Percentiles rank a stretch among this genome's conserved stretches.
phyloP scores from a whole-genome alignment of 2,113 vertebrate genomes.

The Salminus brasiliensis region DNA sequence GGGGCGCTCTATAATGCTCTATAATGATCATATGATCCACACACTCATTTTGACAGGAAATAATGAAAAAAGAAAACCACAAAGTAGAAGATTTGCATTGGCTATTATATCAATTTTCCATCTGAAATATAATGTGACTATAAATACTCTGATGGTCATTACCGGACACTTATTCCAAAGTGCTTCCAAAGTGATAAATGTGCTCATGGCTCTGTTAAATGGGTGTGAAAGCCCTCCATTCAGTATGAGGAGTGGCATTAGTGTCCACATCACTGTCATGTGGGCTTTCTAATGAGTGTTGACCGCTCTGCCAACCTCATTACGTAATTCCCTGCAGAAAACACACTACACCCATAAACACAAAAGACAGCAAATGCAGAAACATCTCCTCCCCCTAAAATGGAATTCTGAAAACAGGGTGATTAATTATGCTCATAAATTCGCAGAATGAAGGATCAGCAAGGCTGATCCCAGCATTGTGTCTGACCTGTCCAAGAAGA shows the following conservation, averaged over 20 bases:
- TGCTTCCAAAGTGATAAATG: background rate
- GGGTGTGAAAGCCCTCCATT: slow-evolving; percentile 51
- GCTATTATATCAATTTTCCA: too few relatives aligned
- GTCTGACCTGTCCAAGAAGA: background rate
- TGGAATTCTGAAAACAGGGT: background rate
- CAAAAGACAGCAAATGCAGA: background rate
- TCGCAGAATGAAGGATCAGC: background rate
- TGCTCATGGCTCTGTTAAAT: background rate
- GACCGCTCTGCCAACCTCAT: slow-evolving; percentile 34
- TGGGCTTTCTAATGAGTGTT: slow-evolving; percentile 50
- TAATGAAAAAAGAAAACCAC: too few relatives aligned
- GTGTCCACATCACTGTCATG: slow-evolving; percentile 56
- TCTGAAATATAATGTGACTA: background rate
- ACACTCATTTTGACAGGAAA: too few relatives aligned
- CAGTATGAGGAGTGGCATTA: slow-evolving; percentile 42
- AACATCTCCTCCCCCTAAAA: background rate
- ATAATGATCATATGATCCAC: too few relatives aligned
- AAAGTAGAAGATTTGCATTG: too few relatives aligned
- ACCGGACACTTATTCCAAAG: background rate
- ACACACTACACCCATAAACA: slow-evolving; percentile 1
- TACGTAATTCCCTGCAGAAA: slow-evolving; percentile 45
- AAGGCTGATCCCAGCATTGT: too few relatives aligned
- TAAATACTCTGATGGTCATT: background rate
- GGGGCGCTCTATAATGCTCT: too few relatives aligned
- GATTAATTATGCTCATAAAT: background rate